A percentile compares a stretch with the other conserved stretches of the same genome.
Evolutionary conservation across 2,113 vertebrate genomes (phyloP).

Genomic region (Oenanthe melanoleuca): DNA sequence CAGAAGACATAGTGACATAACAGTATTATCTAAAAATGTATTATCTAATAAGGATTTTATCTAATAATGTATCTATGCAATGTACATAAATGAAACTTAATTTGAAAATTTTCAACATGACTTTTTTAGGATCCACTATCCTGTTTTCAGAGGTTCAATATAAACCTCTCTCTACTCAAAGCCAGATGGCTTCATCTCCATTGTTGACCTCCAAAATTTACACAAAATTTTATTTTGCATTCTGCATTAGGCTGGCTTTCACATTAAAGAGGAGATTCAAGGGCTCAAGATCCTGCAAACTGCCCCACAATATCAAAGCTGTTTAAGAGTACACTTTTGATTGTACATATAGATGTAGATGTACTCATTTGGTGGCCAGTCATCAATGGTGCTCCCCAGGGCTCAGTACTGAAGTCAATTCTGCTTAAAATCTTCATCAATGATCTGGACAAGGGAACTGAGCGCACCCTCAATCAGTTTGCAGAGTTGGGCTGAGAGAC

Average conservation of each 20-base stretch:
- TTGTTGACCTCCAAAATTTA: neutral
- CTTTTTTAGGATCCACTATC: neutral
- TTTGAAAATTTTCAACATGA: neutral
- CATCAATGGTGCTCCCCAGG: neutral
- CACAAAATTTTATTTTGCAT: neutral
- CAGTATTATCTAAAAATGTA: neutral
- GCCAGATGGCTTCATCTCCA: neutral
- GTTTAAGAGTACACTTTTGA: neutral
- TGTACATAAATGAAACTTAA: neutral
- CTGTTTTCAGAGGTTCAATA: neutral
- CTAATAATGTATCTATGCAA: neutral
- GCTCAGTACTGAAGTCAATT: fast-evolving
- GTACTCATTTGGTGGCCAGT: fast-evolving
- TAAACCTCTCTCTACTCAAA: neutral
- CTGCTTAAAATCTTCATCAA: neutral
- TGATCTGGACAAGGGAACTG: fast-evolving
- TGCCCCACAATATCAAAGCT: neutral
- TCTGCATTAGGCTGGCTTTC: neutral
- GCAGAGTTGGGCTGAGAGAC: neutral
- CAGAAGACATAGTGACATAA: neutral
- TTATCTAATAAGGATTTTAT: neutral
- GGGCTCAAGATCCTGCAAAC: fast-evolving
- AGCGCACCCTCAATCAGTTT: neutral
- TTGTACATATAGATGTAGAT: neutral
- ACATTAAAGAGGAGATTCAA: neutral